phyloP scores from a whole-genome alignment of 2,113 vertebrate genomes.

The Etia nguti region DNA sequence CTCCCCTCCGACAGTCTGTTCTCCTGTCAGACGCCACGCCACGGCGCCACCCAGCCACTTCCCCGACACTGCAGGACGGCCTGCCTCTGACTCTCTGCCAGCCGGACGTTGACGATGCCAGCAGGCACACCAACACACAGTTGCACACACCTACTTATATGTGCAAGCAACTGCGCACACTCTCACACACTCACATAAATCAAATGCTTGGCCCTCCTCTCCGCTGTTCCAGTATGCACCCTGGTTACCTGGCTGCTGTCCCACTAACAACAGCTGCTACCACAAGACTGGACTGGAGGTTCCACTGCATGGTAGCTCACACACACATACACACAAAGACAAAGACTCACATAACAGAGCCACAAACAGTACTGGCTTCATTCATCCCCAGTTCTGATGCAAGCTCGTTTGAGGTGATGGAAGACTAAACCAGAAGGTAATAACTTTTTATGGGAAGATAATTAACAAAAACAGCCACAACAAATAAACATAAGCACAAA shows the following conservation, averaged over 20 bases:
- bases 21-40: conserved; percentile 31
- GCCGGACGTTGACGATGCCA: conserved; percentile 3
- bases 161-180: conserved; percentile 3
- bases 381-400: background rate
- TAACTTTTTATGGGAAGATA: background rate
- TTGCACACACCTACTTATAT: conserved; percentile 19
- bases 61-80: conserved; percentile 19
- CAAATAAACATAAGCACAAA: background rate
- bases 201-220: conserved; percentile 39
- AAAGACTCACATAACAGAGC: background rate
- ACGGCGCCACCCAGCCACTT: background rate
- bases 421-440: background rate
- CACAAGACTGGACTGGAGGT: conserved; percentile 25
- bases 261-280: conserved; percentile 59
- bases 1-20: conserved; percentile 25
- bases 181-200: conserved; percentile 25
- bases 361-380: background rate
- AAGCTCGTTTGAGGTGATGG: background rate
- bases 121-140: conserved; percentile 21
- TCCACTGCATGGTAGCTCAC: conserved; percentile 16
- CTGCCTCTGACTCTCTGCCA: conserved; percentile 27
- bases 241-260: conserved; percentile 50
- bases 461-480: background rate
- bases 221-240: conserved; percentile 47
- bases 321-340: background rate